phyloP scores from a whole-genome alignment of 2,797 vertebrate genomes.

The Cottoperca gobio region DNA sequence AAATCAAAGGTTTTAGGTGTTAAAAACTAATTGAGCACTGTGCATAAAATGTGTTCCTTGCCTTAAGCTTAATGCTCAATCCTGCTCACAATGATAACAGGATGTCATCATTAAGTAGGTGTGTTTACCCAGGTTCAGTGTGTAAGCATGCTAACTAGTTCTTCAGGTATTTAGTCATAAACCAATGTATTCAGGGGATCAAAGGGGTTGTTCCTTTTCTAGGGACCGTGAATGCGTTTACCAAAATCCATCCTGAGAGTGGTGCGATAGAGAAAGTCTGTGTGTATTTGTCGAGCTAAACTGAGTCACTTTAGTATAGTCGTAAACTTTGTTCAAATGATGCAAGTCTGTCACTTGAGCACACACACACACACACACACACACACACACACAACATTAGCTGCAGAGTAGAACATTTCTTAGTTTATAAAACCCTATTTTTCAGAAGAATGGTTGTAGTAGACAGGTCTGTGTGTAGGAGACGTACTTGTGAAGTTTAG shows the following conservation, averaged over 20 bases:
- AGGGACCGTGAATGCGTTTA: no score
- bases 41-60: background rate
- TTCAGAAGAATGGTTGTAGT: background rate
- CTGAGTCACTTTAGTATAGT: background rate
- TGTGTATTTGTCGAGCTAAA: no score
- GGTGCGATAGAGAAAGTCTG: background rate
- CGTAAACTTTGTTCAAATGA: background rate
- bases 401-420: background rate
- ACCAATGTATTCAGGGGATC: background rate
- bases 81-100: background rate
- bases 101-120: background rate
- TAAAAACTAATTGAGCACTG: slow-evolving; percentile 12
- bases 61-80: background rate
- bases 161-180: background rate
- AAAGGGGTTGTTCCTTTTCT: background rate
- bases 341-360: background rate
- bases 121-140: background rate
- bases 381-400: no score
- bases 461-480: background rate
- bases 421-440: background rate
- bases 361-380: slow-evolving; percentile 3
- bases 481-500: slow-evolving; percentile 11
- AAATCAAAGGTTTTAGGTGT: background rate
- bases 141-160: background rate
- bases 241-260: background rate